Percentiles rank a stretch among this genome's conserved stretches.
Conservation (phyloP, 35 echinoderm and acorn worm genomes). For the Anneissia japonica region DNA sequence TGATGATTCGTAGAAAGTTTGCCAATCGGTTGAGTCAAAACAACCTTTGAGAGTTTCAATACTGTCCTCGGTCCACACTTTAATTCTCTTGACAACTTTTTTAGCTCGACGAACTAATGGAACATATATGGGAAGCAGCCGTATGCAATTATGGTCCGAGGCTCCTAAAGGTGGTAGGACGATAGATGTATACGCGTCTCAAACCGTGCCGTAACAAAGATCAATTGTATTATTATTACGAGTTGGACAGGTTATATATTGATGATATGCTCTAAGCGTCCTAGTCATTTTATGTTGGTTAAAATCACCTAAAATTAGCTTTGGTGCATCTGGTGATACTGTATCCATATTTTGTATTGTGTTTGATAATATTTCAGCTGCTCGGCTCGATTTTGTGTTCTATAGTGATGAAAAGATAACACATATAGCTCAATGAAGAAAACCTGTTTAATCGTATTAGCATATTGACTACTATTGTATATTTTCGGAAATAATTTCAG, state of each 20-base stretch:
- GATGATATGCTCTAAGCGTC: neutral
- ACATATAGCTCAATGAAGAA: no score
- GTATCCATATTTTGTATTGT: neutral
- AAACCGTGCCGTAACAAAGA: neutral
- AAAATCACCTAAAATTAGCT: no score
- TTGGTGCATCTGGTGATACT: neutral
- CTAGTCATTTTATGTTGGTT: no score
- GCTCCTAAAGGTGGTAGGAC: conserved; percentile 1
- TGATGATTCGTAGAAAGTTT: neutral
- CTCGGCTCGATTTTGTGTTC: no score
- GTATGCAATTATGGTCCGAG: conserved; percentile 32
- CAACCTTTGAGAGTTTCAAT: conserved; percentile 18
- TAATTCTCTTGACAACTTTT: neutral
- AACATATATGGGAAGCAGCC: neutral
- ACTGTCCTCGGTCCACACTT: conserved; percentile 9
- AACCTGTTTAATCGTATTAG: no score
- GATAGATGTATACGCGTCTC: neutral
- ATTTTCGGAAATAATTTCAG: no score
- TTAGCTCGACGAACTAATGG: neutral
- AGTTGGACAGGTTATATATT: neutral
- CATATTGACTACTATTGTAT: no score
- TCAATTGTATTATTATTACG: neutral
- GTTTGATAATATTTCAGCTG: no score
- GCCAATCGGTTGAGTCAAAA: conserved; percentile 31
- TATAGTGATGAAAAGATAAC: no score